A percentile compares a stretch with the other conserved stretches of the same genome.
Conservation (phyloP, 1,140 invertebrate species). For the Temnothorax longispinosus region DNA sequence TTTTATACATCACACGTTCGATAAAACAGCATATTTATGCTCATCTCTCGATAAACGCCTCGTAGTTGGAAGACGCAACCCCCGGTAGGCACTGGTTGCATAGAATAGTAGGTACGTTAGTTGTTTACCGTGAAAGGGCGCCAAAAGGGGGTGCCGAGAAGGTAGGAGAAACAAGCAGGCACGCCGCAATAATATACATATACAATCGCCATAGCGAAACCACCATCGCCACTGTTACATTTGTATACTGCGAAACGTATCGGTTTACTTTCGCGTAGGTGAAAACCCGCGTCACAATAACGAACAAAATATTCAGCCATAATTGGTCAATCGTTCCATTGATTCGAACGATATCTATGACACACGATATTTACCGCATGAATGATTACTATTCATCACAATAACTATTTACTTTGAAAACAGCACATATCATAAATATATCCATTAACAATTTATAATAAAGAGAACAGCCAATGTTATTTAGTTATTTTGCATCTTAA, state of each 20-base stretch:
- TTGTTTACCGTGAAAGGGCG: conserved; percentile 32
- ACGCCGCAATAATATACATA: not conserved
- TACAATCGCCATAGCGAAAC: conserved; percentile 18
- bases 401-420: not conserved
- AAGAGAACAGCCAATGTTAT: too few relatives aligned
- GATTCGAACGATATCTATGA: not conserved
- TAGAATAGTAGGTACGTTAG: not conserved
- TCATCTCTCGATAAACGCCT: not conserved
- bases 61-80: not conserved
- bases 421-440: not conserved
- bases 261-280: not conserved
- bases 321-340: not conserved
- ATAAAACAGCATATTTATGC: conserved; percentile 31
- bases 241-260: conserved; percentile 27
- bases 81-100: not conserved
- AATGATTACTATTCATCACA: not conserved
- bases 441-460: not conserved
- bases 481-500: not conserved
- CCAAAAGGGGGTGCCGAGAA: conserved; percentile 29
- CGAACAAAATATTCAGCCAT: not conserved
- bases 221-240: conserved; percentile 16
- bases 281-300: not conserved
- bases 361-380: not conserved
- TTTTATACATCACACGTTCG: not conserved
- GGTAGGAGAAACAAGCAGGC: not conserved